A percentile compares a stretch with the other conserved stretches of the same genome.
Evolutionary conservation across 2,888 invertebrate genomes (phyloP).

Genomic region (Harpalus rubripes): DNA sequence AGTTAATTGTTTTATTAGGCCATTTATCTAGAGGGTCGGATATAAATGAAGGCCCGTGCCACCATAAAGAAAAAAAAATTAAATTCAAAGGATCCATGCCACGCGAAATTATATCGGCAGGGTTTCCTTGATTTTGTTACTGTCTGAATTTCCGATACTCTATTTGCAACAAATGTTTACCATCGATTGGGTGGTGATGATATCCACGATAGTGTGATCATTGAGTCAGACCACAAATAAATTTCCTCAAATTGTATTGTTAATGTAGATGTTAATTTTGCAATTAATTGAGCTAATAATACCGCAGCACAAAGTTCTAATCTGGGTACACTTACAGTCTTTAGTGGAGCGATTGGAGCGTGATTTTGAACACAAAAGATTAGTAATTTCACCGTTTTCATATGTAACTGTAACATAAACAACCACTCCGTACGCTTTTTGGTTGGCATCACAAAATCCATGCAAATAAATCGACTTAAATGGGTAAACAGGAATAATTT

Average conservation of each 20-base stretch:
- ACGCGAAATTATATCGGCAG: conserved; percentile 6
- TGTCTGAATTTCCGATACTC: conserved; percentile 32
- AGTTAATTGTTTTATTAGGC: conserved; percentile 9
- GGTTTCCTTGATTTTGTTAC: background rate
- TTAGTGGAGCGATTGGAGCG: conserved; percentile 35
- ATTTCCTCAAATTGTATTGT: conserved; percentile 20
- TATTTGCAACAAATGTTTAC: conserved; percentile 32
- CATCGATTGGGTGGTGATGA: conserved; percentile 23
- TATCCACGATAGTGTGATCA: conserved; percentile 39
- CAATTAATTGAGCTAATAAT: conserved; percentile 47
- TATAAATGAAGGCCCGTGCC: conserved; percentile 11
- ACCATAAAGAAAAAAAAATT: conserved; percentile 7
- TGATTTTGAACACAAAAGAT: conserved; percentile 52
- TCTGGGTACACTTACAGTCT: conserved; percentile 15
- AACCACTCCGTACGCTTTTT: conserved; percentile 26
- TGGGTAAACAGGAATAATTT: conserved; percentile 6
- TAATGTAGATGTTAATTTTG: conserved; percentile 41
- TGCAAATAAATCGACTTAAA: conserved; percentile 23
- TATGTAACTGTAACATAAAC: conserved; percentile 15
- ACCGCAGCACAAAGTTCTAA: conserved; percentile 51
- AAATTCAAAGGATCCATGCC: conserved; percentile 9
- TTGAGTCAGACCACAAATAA: conserved; percentile 39
- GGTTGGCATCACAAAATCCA: conserved; percentile 40
- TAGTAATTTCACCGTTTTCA: conserved; percentile 23
- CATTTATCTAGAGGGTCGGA: background rate